Evolutionary conservation across 2,797 vertebrate species (phyloP), one percentile per base, ranked within the genome.

Genomic region (Brachymystax lenok): DNA sequence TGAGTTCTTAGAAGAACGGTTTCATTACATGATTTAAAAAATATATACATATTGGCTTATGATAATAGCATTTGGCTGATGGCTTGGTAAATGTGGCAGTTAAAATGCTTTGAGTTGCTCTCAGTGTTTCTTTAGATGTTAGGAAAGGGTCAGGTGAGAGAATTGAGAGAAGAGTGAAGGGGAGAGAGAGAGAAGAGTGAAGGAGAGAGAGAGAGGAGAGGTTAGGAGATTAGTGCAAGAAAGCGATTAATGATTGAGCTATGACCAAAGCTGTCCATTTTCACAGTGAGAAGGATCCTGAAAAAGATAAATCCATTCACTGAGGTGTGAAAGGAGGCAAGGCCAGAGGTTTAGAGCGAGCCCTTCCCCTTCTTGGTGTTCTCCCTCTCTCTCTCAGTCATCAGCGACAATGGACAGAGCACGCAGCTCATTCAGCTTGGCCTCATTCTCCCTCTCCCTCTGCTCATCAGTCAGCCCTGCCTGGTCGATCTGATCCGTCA

Each of bases 321-420:
- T 82, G 81, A 75, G 80, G 82, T 85, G 82, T 89, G 84, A 85
- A 17, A 83, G 83, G 78, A 82, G 30, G 77, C 59, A 51, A 73
- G 35, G 33, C 70, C 13, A 12, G 52, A 52, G 16, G n/a, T 28
- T 17, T n/a, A 2, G 35, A 46, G 56, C 17, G 85, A 77, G 82
- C 75, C 76, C 74, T 85, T 79, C 80, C 67, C 19, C 73, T 54
- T 73, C 75, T 66, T 3, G 76, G 74, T 68, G 80, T 87, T 81
- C 76, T 77, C 78, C 76, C 80, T 68, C 79, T 16, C 40, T 46
- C 8, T 79, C 74, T 99, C 94, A 98, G 92, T 99, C 98, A 0
- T 99, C 97, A 0, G 98, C 98, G 82, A 99, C 98, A 8, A 99
- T 99, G 82, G 98, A 99, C 77, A 99, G 92, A 6, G 97, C 96